Conservation (phyloP, 2,888 invertebrate species). For the Drosophila robusta region DNA sequence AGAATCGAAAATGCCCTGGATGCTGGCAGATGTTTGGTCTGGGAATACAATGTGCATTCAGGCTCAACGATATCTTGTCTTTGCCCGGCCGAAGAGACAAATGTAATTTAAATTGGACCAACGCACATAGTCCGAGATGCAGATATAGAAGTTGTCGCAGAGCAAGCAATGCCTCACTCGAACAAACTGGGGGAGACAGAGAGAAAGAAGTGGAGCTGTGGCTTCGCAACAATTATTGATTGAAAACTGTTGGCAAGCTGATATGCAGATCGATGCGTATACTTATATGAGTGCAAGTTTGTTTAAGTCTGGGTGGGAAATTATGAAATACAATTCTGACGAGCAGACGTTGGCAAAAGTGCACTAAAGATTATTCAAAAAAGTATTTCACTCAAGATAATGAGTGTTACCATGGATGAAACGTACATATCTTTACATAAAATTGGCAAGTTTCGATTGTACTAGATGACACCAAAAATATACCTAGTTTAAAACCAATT, state of each 20-base stretch:
- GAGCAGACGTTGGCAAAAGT: not conserved
- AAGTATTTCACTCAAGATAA: not conserved
- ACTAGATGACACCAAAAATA: no score
- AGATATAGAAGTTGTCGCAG: not conserved
- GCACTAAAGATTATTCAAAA: not conserved
- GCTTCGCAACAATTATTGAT: slow-evolving; percentile 51
- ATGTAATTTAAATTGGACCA: slow-evolving; percentile 63
- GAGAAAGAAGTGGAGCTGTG: not conserved
- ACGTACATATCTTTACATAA: not conserved
- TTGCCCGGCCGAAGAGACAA: slow-evolving; percentile 33
- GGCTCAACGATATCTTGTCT: slow-evolving; percentile 21
- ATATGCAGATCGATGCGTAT: not conserved
- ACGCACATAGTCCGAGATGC: slow-evolving; percentile 18
- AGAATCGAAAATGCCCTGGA: slow-evolving; percentile 28
- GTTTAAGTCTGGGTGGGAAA: not conserved
- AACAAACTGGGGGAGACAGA: not conserved
- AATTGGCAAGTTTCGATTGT: no score
- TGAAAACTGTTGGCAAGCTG: slow-evolving; percentile 12
- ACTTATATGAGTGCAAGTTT: no score
- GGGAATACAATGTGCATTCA: slow-evolving; percentile 28
- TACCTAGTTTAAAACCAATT: no score
- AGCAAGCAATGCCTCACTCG: not conserved
- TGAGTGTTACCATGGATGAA: not conserved
- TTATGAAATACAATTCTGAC: not conserved
- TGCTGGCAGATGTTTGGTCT: slow-evolving; percentile 1